Percentiles rank a stretch among this genome's conserved stretches.
These are phyloP conservation scores for Oopsacas minuta DNA, from an alignment of 37 sponge, comb jelly and placozoan genomes.

Conservation along the genomic window DNA sequence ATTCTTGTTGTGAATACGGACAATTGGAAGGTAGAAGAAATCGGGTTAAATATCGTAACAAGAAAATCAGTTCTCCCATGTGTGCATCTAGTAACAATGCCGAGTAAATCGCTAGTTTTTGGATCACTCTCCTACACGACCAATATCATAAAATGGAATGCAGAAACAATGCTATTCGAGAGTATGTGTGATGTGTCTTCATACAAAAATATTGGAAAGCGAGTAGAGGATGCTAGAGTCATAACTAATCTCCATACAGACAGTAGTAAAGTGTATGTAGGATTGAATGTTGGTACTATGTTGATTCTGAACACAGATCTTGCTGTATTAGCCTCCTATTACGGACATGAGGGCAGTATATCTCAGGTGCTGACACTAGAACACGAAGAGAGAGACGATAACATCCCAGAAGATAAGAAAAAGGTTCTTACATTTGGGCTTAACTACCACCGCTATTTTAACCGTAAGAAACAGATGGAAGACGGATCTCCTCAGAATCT, in stretches of 20 bases:
- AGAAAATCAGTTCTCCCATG: neutral
- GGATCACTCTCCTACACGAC: neutral
- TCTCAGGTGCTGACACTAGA: neutral
- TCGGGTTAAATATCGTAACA: neutral
- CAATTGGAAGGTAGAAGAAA: neutral
- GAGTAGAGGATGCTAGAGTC: neutral
- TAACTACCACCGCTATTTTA: slow-evolving; percentile 9
- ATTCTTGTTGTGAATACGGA: neutral
- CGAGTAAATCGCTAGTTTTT: neutral
- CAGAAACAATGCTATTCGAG: neutral
- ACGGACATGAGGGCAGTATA: neutral
- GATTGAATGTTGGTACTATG: neutral
- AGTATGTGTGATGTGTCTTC: neutral
- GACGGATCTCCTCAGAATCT: neutral
- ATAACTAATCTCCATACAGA: neutral
- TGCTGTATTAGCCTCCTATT: neutral
- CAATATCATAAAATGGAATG: neutral
- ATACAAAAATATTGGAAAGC: neutral
- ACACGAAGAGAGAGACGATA: neutral
- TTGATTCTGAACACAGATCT: neutral
- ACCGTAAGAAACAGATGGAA: neutral
- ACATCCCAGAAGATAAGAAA: slow-evolving; percentile 1
- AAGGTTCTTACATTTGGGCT: slow-evolving; percentile 1
- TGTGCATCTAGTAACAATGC: neutral
- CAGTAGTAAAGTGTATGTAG: neutral